Conservation (phyloP, 2,888 invertebrate genomes). For the Polymixis lichenea region DNA sequence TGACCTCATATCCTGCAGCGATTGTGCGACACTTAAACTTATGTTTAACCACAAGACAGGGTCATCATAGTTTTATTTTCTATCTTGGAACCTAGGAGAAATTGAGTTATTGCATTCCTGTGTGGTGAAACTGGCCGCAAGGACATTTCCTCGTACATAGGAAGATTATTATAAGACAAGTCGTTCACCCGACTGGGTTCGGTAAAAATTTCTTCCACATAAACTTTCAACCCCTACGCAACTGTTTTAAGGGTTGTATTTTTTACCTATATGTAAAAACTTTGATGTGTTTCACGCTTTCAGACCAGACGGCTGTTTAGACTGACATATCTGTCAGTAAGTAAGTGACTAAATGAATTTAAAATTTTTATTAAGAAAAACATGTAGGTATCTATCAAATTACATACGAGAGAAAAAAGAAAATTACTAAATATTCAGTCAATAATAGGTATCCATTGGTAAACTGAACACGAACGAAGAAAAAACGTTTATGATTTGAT, state of each 20-base stretch:
- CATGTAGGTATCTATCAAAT: neutral
- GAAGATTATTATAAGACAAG: neutral
- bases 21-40: slow-evolving; percentile 32
- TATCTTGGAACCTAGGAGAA: neutral
- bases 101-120: slow-evolving; percentile 1
- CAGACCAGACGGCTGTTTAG: neutral
- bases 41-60: slow-evolving; percentile 50
- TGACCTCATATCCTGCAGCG: slow-evolving; percentile 59
- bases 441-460: neutral
- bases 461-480: no score
- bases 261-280: neutral
- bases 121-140: slow-evolving; percentile 13
- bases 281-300: neutral
- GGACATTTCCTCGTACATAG: neutral
- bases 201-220: neutral
- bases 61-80: slow-evolving; percentile 23
- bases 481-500: neutral
- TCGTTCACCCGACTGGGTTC: neutral
- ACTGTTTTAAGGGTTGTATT: neutral
- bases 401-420: neutral
- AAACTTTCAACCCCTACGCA: neutral
- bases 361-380: neutral
- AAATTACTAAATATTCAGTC: neutral
- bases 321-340: neutral
- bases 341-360: neutral